Base-by-base conservation (phyloP, 2,797 vertebrate species). In the Tapirus indicus region DNA sequence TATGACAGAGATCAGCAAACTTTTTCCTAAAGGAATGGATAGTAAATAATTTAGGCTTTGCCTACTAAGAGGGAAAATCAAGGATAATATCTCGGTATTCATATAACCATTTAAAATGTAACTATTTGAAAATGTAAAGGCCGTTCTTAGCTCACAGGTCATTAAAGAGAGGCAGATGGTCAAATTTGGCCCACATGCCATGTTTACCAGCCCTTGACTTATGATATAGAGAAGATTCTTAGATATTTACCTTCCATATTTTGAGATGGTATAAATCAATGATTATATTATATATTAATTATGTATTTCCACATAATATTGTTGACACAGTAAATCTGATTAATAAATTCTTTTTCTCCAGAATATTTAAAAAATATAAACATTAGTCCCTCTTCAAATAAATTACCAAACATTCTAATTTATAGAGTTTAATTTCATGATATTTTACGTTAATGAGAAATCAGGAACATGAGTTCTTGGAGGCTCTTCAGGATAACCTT, bases 381-480 rank as follows among this genome's bases (percentile, higher is more conserved):
- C 41, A 82, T 82, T 77, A n/a, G 21, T 64, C 60, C 38, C 25
- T 83, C 78, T 75, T 87, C 69, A 84, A 18, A 20, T 77, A 94
- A 86, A 68, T 84, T 68, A 75, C 18, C 20, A 68, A 58, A 14
- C 17, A 49, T 68, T 77, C 58, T 49, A 58, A 75, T 77, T 90
- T 77, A 75, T 25, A 85, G n/a, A 23, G 44, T 66, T 94, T 84
- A 77, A 90, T 83, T 94, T 83, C 56, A 54, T 88, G 58, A 66
- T 58, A 58, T 56, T 84, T 94, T 84, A 75, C 32, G 20, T 58
- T 94, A 83, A 58, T 83, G 32, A 77, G 49, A 49, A 77, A 60
- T 90, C 25, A 77, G 52, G 60, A 83, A 77, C 62, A 60, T 77
- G 49, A 52, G 14, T 84, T 77, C 69, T 83, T 83, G 7, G 85